Evolutionary conservation across 1,140 invertebrate species (phyloP).

Genomic region (Leptinotarsa lineolata): DNA sequence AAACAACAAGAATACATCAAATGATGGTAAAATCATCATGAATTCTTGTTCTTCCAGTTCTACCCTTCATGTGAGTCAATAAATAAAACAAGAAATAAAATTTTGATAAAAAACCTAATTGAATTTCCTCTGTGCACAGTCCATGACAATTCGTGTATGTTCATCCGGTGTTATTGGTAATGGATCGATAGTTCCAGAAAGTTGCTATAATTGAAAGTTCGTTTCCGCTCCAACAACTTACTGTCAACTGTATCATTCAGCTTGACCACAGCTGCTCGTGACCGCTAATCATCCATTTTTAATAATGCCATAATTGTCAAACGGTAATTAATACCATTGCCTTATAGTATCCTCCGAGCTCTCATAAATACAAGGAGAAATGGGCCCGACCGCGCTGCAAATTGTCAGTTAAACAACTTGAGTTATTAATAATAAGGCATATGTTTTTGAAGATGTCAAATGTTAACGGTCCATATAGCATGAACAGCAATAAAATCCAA

Average conservation of each 20-base stretch:
- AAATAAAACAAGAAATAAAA: too few relatives aligned
- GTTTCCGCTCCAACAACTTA: background rate
- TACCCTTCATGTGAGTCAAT: too few relatives aligned
- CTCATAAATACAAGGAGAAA: background rate
- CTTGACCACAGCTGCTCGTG: background rate
- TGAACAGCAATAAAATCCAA: conserved; percentile 6
- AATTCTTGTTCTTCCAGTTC: too few relatives aligned
- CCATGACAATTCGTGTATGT: too few relatives aligned
- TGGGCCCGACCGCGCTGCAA: conserved; percentile 2
- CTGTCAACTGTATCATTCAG: background rate
- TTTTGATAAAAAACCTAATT: too few relatives aligned
- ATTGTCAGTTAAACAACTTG: conserved; percentile 6
- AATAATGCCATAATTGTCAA: background rate
- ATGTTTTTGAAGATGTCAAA: conserved; percentile 2
- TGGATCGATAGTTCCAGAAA: too few relatives aligned
- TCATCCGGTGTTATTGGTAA: too few relatives aligned
- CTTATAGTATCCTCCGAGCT: background rate
- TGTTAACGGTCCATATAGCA: conserved; percentile 8
- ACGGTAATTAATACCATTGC: background rate
- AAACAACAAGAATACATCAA: too few relatives aligned
- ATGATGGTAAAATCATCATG: too few relatives aligned
- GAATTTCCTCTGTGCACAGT: too few relatives aligned
- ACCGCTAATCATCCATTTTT: background rate
- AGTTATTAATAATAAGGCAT: conserved; percentile 3
- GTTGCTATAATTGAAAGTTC: too few relatives aligned